Conservation (phyloP, 2,888 invertebrate species). For the Rhorus exstirpatorius region DNA sequence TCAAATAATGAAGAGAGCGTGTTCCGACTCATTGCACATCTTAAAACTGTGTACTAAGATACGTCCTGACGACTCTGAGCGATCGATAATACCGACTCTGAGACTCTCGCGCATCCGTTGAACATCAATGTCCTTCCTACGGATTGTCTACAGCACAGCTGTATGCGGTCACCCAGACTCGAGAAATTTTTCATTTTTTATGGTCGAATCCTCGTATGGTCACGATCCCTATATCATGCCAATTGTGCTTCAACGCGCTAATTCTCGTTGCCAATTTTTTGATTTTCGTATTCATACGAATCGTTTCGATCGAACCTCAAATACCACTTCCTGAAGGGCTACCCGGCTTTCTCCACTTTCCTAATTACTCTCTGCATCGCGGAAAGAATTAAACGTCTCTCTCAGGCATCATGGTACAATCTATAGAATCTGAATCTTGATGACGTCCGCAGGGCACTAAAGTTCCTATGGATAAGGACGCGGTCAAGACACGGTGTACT, state of each 20-base stretch:
- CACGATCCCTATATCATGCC: not conserved
- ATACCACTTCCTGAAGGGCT: no score
- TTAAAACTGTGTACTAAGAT: not conserved
- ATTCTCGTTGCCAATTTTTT: no score
- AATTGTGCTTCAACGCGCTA: no score
- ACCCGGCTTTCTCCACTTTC: no score
- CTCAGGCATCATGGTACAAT: no score
- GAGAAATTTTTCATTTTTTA: not conserved
- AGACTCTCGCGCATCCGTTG: slow-evolving; percentile 22
- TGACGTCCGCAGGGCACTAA: slow-evolving; percentile 1
- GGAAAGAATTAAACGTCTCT: no score
- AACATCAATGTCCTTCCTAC: slow-evolving; percentile 13
- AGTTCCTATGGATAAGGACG: no score
- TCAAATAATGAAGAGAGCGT: not conserved
- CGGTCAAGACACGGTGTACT: no score
- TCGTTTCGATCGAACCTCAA: no score
- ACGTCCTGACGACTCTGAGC: not conserved
- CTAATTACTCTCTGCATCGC: no score
- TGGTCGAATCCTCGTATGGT: not conserved
- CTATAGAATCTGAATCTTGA: no score
- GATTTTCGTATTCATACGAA: no score
- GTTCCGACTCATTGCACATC: not conserved
- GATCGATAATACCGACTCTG: not conserved
- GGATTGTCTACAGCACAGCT: not conserved
- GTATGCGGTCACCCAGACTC: not conserved